phyloP scores from a whole-genome alignment of 2,113 vertebrate genomes.

The Aegypius monachus region DNA sequence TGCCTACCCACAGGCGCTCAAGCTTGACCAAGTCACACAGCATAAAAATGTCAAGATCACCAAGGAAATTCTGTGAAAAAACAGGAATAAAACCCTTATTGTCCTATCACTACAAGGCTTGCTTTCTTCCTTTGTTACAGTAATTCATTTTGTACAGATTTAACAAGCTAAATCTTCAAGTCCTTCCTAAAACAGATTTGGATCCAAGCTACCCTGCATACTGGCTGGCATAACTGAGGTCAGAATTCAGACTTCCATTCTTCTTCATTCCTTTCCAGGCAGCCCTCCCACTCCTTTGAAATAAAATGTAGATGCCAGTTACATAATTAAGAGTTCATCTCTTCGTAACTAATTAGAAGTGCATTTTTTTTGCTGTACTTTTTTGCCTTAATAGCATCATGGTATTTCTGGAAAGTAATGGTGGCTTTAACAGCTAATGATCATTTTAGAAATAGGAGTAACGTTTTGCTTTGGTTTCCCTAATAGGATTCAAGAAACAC shows the following conservation, averaged over 20 bases:
- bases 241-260: neutral
- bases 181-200: constrained; percentile 22
- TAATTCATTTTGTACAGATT: constrained; percentile 27
- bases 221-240: neutral
- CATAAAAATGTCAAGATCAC: constrained; percentile 8
- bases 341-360: neutral
- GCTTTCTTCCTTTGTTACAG: constrained; percentile 37
- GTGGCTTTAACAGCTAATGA: neutral
- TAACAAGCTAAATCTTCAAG: constrained; percentile 39
- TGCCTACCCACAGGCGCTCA: neutral
- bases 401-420: neutral
- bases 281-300: neutral
- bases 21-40: neutral
- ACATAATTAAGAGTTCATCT: neutral
- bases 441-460: neutral
- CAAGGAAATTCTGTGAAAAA: neutral
- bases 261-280: neutral
- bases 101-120: constrained; percentile 32
- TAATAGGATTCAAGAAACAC: neutral
- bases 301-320: neutral
- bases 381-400: neutral
- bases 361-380: neutral
- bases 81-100: constrained; percentile 17
- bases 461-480: neutral
- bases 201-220: neutral